phyloP scores from a whole-genome alignment of 2,113 vertebrate genomes.

The Baryphthengus martii region DNA sequence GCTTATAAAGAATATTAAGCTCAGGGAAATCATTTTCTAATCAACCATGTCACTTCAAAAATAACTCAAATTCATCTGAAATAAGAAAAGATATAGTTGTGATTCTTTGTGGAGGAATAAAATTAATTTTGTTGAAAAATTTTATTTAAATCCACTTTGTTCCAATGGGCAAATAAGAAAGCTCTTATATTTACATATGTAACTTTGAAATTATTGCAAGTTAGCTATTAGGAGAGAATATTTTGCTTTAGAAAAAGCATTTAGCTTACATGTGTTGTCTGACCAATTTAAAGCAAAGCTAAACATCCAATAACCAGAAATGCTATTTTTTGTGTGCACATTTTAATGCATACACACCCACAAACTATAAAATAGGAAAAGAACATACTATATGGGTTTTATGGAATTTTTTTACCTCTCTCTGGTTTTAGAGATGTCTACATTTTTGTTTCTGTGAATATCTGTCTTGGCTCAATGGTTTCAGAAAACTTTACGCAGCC shows the following conservation, averaged over 20 bases:
- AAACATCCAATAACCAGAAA: background rate
- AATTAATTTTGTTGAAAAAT: background rate
- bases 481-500: background rate
- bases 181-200: background rate
- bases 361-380: background rate
- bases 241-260: background rate
- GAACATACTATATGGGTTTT: background rate
- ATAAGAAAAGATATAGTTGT: background rate
- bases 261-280: background rate
- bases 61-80: background rate
- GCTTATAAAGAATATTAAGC: background rate
- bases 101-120: background rate
- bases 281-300: background rate
- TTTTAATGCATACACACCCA: background rate
- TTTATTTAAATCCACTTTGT: background rate
- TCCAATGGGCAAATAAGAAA: background rate
- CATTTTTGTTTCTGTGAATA: background rate
- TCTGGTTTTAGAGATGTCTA: background rate
- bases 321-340: background rate
- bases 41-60: background rate
- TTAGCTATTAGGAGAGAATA: background rate
- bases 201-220: background rate
- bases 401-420: background rate
- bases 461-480: background rate
- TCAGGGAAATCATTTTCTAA: background rate